Percentiles rank a stretch among this genome's conserved stretches.
Evolutionary conservation across 2,888 invertebrate genomes (phyloP).

Genomic region (Balanococcus diminutus): DNA sequence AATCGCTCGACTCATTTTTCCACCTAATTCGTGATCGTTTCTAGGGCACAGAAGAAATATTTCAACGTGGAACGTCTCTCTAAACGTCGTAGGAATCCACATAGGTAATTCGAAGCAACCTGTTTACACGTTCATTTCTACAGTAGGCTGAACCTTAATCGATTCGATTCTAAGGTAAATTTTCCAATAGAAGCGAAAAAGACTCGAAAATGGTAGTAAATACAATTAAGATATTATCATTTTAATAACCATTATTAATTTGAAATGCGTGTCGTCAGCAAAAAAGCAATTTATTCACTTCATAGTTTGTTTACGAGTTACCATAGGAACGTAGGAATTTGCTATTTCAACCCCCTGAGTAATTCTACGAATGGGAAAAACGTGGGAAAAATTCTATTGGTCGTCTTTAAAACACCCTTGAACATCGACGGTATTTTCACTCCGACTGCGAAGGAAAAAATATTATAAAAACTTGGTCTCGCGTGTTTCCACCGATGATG

Average conservation of each 20-base stretch:
- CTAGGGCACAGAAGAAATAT: too few relatives aligned
- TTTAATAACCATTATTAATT: constrained; percentile 52
- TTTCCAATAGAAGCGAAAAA: neutral
- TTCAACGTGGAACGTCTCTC: too few relatives aligned
- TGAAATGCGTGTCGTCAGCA: constrained; percentile 49
- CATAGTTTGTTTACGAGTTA: constrained; percentile 37
- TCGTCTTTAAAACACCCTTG: constrained; percentile 33
- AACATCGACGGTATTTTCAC: neutral
- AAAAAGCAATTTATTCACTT: constrained; percentile 48
- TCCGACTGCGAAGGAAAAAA: neutral
- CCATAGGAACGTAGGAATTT: constrained; percentile 40
- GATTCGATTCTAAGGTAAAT: neutral
- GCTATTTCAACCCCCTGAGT: constrained; percentile 1
- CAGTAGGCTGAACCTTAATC: neutral
- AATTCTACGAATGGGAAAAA: constrained; percentile 16
- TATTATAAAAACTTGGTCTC: neutral
- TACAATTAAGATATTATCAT: constrained; percentile 47
- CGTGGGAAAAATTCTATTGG: constrained; percentile 40
- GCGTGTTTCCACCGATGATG: neutral
- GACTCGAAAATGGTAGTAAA: neutral
- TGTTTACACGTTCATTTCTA: neutral
- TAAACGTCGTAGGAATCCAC: too few relatives aligned
- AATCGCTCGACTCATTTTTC: neutral
- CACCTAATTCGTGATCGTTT: neutral
- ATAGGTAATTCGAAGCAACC: neutral